A percentile compares a stretch with the other conserved stretches of the same genome.
Conservation (phyloP, 1,140 invertebrate species). For the Nasonia longicornis region DNA sequence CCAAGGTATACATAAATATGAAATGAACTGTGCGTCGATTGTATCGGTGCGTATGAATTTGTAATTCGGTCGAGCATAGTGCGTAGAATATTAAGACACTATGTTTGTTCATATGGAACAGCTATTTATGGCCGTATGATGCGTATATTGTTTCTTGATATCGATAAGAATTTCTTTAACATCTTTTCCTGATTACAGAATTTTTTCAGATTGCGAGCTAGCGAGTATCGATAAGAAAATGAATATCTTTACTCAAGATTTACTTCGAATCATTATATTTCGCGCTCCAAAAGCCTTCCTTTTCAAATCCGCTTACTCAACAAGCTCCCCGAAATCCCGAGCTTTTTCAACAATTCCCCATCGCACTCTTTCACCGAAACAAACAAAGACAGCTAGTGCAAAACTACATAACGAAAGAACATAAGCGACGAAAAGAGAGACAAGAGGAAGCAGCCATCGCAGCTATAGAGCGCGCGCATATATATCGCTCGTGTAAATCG, state of each 20-base stretch:
- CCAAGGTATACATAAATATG: background rate
- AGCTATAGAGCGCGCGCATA: background rate
- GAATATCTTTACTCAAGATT: too few species aligned
- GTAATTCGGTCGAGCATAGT: background rate
- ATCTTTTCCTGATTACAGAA: too few species aligned
- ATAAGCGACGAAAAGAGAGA: conserved; percentile 3
- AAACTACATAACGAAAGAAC: conserved; percentile 6
- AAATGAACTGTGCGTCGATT: background rate
- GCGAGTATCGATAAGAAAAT: too few species aligned
- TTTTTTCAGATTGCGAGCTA: too few species aligned
- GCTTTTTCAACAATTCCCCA: background rate
- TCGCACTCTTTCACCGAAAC: background rate
- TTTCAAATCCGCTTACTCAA: background rate
- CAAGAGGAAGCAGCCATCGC: background rate
- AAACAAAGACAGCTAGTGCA: conserved; percentile 7
- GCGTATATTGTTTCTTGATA: too few species aligned
- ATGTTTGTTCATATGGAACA: too few species aligned
- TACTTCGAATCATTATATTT: too few species aligned
- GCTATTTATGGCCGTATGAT: too few species aligned
- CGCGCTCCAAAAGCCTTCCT: too few species aligned
- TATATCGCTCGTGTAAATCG: conserved; percentile 28
- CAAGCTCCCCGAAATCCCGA: background rate
- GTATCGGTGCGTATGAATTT: background rate
- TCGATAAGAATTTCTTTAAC: too few species aligned
- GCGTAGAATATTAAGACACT: too few species aligned